Base-by-base conservation (phyloP, 2,797 vertebrate species). In the Lates japonicus region DNA sequence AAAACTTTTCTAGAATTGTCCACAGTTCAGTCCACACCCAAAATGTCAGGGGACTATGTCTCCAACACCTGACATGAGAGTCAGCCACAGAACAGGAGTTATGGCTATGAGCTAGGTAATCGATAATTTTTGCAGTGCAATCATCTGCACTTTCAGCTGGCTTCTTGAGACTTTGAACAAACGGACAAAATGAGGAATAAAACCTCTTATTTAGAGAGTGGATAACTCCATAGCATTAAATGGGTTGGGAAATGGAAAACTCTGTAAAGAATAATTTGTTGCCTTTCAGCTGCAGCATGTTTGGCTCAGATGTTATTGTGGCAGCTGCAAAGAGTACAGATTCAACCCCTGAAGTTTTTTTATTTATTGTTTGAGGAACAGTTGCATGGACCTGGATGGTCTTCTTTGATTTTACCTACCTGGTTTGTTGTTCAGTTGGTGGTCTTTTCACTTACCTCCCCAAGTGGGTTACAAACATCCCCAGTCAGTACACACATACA, bases 341-440 rank as follows among this genome's bases (percentile, higher is more conserved):
- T 88, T 78, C 81, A 87, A 79, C 76, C 78, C 87, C 88, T 86
- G 81, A 85, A 88, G 90, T 92, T 89, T 92, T 89, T 83, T 81
- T 74, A 79, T 79, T 85, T 70, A 76, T 78, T 89, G 72, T 87
- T 82, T 89, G 82, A 91, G 89, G 83, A 85, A 88, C 90, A 87
- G 84, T 92, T 92, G 86, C 85, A n/a, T 87, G 87, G 88, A 87
- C 87, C 20, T n/a, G n/a, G 46, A 90, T 83, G 78, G 89, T 91
- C 81, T 88, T 74, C 90, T 91, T 93, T 95, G 92, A 93, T 90
- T 93, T 83, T 86, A 87, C 89, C 92, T n/a, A 93, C 94, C 91
- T 94, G 92, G 84, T 90, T 90, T 57, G 85, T 85, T 90, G 79
- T 92, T 93, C 88, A 87, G 89, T 88, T 90, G 83, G 85, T 91